Base-by-base conservation (phyloP, 2,113 vertebrate genomes). In the Hippocampus comes region DNA sequence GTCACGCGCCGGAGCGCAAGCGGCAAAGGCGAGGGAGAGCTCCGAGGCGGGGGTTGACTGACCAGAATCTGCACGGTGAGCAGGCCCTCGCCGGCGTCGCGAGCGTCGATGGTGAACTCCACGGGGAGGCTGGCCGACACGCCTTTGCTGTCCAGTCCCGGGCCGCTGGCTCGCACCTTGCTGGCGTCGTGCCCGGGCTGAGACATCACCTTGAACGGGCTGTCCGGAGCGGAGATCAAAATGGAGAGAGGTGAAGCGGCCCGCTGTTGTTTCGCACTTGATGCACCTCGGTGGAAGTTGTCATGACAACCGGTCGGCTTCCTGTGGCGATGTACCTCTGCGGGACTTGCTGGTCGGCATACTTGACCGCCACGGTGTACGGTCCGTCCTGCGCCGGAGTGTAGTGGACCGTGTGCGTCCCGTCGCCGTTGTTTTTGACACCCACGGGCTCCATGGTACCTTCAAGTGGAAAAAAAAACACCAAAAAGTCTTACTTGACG, bases 1-100 rank as follows among this genome's bases (percentile, higher is more conserved):
- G 43, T 14, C 43, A 53, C 5, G 49, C 5, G 15, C 15, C 17
- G 17, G 18, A 20, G 49, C 6, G 1, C 1, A 1, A 20, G 49
- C 20, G 38, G 34, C 34, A 38, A 38, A 38, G 14, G 43, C 10
- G 43, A 46, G 43, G 2, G 43, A 46, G 43, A 14, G 43, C 34
- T 9, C 7, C 27, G 66, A 30, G 9, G 30, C 2, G 55, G 23
- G 55, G 23, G 34, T 69, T n/a, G 68, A 65, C 94, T 88, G 78
- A 97, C 96, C 91, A 96, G 88, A 80, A 97, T 97, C 88, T 97
- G 95, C 61, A 97, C 95, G 0, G 95, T 95, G 74, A 97, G 94
- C 70, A 97, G 90, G 15, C 96, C 96, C 78, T 98, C 95, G 0
- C 96, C 96, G 0, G 96, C 96, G 0, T 98, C 95, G 0, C 95